These are phyloP conservation scores for Xylota segnis DNA, from an alignment of 2,888 invertebrate genomes.

Conservation along the genomic window DNA sequence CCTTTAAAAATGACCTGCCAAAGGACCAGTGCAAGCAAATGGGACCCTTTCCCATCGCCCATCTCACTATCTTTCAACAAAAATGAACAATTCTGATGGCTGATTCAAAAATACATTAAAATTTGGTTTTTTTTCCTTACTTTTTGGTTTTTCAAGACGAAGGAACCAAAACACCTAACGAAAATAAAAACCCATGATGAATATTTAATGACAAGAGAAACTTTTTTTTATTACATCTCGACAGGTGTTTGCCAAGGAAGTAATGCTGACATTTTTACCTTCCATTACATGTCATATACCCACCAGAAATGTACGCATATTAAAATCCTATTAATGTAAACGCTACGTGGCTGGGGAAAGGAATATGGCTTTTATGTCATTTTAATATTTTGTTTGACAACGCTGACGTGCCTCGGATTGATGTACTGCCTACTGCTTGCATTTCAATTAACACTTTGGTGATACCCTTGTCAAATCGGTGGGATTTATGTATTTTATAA, in stretches of 20 bases:
- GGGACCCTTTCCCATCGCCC: too few species aligned
- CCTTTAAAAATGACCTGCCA: too few species aligned
- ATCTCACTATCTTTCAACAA: too few species aligned
- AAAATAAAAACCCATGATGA: conserved; percentile 5
- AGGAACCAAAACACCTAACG: background rate
- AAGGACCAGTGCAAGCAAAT: too few species aligned
- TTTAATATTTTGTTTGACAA: conserved; percentile 56
- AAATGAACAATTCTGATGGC: background rate
- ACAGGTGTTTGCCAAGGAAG: conserved; percentile 54
- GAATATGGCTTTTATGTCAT: conserved; percentile 37
- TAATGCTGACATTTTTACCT: conserved; percentile 44
- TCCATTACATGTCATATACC: background rate
- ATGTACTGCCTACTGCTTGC: conserved; percentile 25
- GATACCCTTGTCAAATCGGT: too few species aligned
- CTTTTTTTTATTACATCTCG: conserved; percentile 27
- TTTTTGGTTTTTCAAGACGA: background rate
- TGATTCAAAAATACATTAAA: background rate
- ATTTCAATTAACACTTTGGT: conserved; percentile 16
- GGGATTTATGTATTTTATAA: too few species aligned
- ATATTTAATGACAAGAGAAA: conserved; percentile 36
- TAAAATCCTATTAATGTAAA: conserved; percentile 57
- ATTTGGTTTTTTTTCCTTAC: too few species aligned
- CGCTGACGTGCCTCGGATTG: conserved; percentile 39
- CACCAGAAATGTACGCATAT: conserved; percentile 31
- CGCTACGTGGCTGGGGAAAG: conserved; percentile 14